A percentile compares a stretch with the other conserved stretches of the same genome.
Evolutionary conservation across 2,113 vertebrate species (phyloP).

Genomic region (Callaeas wilsoni): DNA sequence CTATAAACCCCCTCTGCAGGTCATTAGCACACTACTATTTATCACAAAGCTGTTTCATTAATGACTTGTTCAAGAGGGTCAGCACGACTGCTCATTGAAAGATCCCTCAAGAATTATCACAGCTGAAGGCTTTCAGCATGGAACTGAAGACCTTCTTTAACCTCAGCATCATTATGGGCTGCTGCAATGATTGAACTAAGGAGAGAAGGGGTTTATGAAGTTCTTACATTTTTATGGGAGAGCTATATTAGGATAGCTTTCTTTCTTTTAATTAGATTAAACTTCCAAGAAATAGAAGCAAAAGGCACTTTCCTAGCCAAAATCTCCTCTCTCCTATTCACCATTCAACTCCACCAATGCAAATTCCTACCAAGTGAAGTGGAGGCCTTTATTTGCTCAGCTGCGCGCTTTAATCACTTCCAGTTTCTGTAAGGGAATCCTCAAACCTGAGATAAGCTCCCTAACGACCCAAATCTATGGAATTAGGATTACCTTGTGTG

Average conservation of each 20-base stretch:
- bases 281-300: neutral
- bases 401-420: neutral
- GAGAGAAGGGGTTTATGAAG: neutral
- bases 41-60: conserved; percentile 19
- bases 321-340: neutral
- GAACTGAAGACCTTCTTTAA: conserved; percentile 2
- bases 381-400: neutral
- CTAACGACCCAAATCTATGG: neutral
- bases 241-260: neutral
- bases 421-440: neutral
- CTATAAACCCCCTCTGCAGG: neutral
- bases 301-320: neutral
- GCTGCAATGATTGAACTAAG: neutral
- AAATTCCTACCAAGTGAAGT: neutral
- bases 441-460: neutral
- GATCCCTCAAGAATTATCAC: neutral
- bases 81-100: neutral
- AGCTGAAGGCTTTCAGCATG: neutral
- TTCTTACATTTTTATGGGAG: neutral
- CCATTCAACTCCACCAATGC: neutral
- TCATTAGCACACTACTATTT: conserved; percentile 8
- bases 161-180: neutral
- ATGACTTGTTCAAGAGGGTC: neutral
- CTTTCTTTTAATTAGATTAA: neutral
- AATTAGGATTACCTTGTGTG: neutral